Evolutionary conservation across 2,797 vertebrate genomes (phyloP).

Genomic region (Acanthopagrus latus): DNA sequence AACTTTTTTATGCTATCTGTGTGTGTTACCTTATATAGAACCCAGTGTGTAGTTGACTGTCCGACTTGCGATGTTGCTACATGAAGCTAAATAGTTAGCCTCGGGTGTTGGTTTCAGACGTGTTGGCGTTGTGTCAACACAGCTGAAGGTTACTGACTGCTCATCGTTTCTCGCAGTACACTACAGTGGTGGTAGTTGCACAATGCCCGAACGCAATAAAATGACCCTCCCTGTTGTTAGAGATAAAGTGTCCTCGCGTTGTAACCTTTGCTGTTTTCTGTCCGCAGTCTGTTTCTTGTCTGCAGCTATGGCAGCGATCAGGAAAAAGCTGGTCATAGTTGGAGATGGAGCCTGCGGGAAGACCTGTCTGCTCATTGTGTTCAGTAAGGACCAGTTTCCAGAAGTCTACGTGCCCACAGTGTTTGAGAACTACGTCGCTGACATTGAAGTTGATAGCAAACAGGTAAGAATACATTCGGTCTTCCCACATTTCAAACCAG

Average conservation of each 20-base stretch:
- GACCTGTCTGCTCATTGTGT: conserved; percentile 91
- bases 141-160: conserved; percentile 57
- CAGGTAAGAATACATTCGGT: conserved; percentile 79
- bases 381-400: conserved; percentile 93
- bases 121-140: conserved; percentile 63
- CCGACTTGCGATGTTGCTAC: not conserved
- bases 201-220: conserved; percentile 29
- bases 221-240: not conserved
- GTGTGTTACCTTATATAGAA: not conserved
- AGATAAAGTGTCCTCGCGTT: conserved; percentile 9
- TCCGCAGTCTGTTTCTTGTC: not conserved
- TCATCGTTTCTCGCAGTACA: conserved; percentile 27
- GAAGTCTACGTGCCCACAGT: conserved; percentile 93
- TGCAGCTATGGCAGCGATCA: conserved; percentile 89
- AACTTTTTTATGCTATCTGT: no score
- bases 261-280: conserved; percentile 29
- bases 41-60: not conserved
- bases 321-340: conserved; percentile 92
- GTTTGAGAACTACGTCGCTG: conserved; percentile 92
- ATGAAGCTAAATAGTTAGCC: conserved; percentile 38
- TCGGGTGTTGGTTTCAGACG: conserved; percentile 51
- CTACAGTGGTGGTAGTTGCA: conserved; percentile 32
- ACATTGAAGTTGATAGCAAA: conserved; percentile 92
- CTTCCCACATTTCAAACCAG: not conserved
- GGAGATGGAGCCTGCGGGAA: conserved; percentile 93